These are phyloP conservation scores for Drosophila mettleri DNA, from an alignment of 2,888 invertebrate species.

Conservation along the genomic window DNA sequence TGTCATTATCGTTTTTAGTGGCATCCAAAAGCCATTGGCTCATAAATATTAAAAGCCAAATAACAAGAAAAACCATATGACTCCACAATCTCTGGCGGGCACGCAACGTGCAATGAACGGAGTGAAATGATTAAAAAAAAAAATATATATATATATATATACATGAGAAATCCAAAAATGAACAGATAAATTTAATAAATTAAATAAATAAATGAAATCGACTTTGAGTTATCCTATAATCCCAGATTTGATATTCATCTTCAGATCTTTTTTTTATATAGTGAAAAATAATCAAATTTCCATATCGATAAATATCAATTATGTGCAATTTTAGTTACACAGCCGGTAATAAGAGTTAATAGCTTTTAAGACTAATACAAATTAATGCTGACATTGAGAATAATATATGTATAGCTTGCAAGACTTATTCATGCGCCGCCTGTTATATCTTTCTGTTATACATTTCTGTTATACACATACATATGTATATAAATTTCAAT, in stretches of 20 bases:
- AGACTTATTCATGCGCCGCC: neutral
- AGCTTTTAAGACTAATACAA: neutral
- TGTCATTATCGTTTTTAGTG: conserved; percentile 23
- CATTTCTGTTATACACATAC: no score
- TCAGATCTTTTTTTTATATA: no score
- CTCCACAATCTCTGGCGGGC: conserved; percentile 32
- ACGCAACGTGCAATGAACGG: conserved; percentile 28
- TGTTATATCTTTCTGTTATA: no score
- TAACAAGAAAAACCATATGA: conserved; percentile 44
- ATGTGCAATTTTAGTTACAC: neutral
- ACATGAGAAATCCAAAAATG: neutral
- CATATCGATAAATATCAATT: conserved; percentile 3
- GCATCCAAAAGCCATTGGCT: conserved; percentile 36
- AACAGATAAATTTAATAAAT: neutral
- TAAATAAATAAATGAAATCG: neutral
- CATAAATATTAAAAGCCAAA: conserved; percentile 58
- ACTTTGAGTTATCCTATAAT: neutral
- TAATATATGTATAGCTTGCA: no score
- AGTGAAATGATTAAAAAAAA: conserved; percentile 16
- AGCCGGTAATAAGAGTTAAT: neutral
- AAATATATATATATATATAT: neutral
- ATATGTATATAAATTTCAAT: neutral
- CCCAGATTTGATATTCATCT: neutral
- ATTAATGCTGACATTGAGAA: neutral
- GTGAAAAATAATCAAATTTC: neutral